Evolutionary conservation across 2,113 vertebrate genomes (phyloP).

Genomic region (Dicaeum eximium): DNA sequence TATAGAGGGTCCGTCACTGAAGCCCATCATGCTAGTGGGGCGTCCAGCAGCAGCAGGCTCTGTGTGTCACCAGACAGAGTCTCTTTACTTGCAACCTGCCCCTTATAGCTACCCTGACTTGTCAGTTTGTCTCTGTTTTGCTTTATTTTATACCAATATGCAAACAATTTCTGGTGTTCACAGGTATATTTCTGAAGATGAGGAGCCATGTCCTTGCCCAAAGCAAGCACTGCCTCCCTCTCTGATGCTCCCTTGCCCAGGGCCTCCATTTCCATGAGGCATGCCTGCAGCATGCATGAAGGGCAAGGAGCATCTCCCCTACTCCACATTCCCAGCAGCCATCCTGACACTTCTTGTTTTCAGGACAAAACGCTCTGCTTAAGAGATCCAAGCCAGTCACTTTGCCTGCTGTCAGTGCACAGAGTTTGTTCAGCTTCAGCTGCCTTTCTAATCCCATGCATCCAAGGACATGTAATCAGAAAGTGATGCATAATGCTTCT

Average conservation of each 20-base stretch:
- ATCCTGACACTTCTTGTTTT: background rate
- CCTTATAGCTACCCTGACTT: rapidly evolving
- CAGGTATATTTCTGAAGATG: background rate
- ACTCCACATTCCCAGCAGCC: too few relatives aligned
- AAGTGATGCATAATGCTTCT: background rate
- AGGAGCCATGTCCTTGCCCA: background rate
- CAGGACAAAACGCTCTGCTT: background rate
- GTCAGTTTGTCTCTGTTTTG: background rate
- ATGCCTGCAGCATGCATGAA: rapidly evolving
- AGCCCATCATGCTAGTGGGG: rapidly evolving
- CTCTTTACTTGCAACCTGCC: background rate
- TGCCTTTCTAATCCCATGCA: rapidly evolving
- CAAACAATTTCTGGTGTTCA: background rate
- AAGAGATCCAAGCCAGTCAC: background rate
- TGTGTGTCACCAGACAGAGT: background rate
- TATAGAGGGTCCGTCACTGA: rapidly evolving
- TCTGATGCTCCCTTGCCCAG: too few relatives aligned
- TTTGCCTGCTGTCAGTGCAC: background rate
- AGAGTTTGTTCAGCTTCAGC: rapidly evolving
- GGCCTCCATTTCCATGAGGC: rapidly evolving
- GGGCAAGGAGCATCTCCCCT: background rate
- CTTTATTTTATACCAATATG: rapidly evolving
- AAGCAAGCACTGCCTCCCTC: background rate
- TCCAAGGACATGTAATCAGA: too few relatives aligned
- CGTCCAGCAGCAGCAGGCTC: background rate